Percentiles rank a stretch among this genome's conserved stretches.
Conservation (phyloP, 2,888 invertebrate genomes). For the Dasysyrphus tricinctus region DNA sequence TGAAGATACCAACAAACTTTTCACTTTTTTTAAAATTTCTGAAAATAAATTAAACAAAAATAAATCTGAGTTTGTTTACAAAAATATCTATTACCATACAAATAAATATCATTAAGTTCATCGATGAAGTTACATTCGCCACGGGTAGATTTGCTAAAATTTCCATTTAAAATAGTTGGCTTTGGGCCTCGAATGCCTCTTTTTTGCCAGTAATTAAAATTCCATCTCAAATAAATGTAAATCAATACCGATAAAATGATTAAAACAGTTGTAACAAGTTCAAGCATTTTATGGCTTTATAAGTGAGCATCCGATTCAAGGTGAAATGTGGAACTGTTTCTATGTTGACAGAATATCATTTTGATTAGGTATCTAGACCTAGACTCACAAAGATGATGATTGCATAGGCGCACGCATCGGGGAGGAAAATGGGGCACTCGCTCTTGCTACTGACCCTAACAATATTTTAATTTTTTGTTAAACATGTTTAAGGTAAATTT, state of each 20-base stretch:
- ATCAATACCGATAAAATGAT: conserved; percentile 48
- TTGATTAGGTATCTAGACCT: neutral
- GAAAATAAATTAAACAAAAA: neutral
- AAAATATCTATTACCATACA: conserved; percentile 76
- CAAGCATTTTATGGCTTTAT: conserved; percentile 29
- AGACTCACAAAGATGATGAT: neutral
- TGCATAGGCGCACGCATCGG: neutral
- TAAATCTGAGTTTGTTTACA: neutral
- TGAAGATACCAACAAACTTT: conserved; percentile 81
- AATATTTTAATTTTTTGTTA: too few species aligned
- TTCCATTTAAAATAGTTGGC: conserved; percentile 82
- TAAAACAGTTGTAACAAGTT: neutral
- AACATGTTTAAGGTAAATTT: too few species aligned
- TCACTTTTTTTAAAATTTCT: conserved; percentile 77
- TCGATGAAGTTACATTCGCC: conserved; percentile 79
- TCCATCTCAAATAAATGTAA: conserved; percentile 80
- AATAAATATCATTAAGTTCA: conserved; percentile 81
- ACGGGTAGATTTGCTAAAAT: conserved; percentile 77
- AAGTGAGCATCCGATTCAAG: neutral
- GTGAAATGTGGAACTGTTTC: neutral
- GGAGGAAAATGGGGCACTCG: too few species aligned
- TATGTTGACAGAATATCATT: neutral
- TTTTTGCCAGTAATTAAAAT: conserved; percentile 82
- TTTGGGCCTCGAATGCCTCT: conserved; percentile 81
- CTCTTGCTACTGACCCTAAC: too few species aligned